Base-by-base conservation (phyloP, 2,113 vertebrate species). In the Larimichthys crocea region DNA sequence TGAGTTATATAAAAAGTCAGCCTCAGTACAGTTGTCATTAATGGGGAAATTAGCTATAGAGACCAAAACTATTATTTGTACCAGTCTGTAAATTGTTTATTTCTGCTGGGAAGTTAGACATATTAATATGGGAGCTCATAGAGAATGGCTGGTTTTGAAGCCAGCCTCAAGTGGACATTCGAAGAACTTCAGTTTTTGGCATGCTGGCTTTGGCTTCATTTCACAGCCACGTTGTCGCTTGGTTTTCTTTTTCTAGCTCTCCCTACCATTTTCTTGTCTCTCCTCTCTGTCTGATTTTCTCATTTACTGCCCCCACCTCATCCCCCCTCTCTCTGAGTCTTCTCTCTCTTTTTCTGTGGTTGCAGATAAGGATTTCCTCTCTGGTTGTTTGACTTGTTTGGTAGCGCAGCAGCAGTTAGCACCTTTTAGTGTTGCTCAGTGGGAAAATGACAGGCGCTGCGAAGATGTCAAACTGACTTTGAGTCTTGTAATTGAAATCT, bases 321-420 rank as follows among this genome's bases (percentile, higher is more conserved):
- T 59, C 5, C 79, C 24, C 29, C 10, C n/a, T 11, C 10, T 44
- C 62, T 62, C 67, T 14, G 0, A 56, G 22, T 74, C 76, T 44
- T 49, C 31, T 72, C 31, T 72, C 72, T 71, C 57, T 74, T 46
- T 72, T 59, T 53, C 44, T 65, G 86, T 57, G 73, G 67, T 59
- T 64, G 65, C 17, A 86, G 88, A 88, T 91, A 86, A 84, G 83
- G 89, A 72, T 68, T 70, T 82, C 29, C 70, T 86, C 83, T 57
- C 75, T 87, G 79, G 76, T 35, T 86, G 82, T 83, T 86, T 7
- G 66, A 80, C 84, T 89, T 82, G 56, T 75, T 74, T 69, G 78
- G 73, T 76, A 59, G 79, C 46, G 48, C 67, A 40, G 87, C 83
- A 63, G 61, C 50, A 76, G 86, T 75, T 56, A 80, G 88, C 19